A percentile compares a stretch with the other conserved stretches of the same genome.
These are phyloP conservation scores for Bos javanicus DNA, from an alignment of 2,113 vertebrate species.

Conservation along the genomic window DNA sequence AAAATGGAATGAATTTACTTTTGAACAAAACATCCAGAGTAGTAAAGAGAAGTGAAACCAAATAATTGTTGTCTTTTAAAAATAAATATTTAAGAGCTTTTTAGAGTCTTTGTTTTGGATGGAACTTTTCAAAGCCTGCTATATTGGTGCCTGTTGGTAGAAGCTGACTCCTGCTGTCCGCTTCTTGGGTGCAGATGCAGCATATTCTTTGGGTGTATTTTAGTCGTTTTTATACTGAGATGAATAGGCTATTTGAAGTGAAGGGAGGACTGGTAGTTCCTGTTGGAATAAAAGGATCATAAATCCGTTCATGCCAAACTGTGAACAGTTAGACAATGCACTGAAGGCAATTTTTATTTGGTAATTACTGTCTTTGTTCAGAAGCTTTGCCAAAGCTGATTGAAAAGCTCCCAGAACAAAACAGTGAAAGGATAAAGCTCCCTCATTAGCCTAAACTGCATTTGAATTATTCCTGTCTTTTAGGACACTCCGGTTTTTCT, in stretches of 20 bases:
- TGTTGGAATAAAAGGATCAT: constrained; percentile 49
- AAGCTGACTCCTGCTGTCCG: constrained; percentile 30
- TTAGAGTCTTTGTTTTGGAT: constrained; percentile 16
- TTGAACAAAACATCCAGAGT: constrained; percentile 13
- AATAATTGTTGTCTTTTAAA: constrained; percentile 48
- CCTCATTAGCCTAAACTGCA: constrained; percentile 34
- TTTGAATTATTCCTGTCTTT: constrained; percentile 46
- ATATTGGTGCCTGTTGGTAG: not conserved
- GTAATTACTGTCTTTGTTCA: constrained; percentile 68
- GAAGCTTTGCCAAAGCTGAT: constrained; percentile 35
- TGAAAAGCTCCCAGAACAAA: constrained; percentile 16
- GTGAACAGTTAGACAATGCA: constrained; percentile 50
- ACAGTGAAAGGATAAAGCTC: constrained; percentile 34
- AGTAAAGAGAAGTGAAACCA: constrained; percentile 23
- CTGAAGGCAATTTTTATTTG: constrained; percentile 61
- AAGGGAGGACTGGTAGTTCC: constrained; percentile 31
- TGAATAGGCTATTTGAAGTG: constrained; percentile 62
- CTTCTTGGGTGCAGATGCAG: not conserved
- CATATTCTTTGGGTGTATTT: not conserved
- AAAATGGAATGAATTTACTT: constrained; percentile 47
- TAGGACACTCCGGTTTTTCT: constrained; percentile 19
- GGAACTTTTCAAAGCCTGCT: constrained; percentile 46
- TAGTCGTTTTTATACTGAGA: not conserved
- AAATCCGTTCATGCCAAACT: constrained; percentile 43
- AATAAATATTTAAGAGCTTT: constrained; percentile 20